phyloP scores from a whole-genome alignment of 2,888 invertebrate genomes.

The Petrolisthes cinctipes region DNA sequence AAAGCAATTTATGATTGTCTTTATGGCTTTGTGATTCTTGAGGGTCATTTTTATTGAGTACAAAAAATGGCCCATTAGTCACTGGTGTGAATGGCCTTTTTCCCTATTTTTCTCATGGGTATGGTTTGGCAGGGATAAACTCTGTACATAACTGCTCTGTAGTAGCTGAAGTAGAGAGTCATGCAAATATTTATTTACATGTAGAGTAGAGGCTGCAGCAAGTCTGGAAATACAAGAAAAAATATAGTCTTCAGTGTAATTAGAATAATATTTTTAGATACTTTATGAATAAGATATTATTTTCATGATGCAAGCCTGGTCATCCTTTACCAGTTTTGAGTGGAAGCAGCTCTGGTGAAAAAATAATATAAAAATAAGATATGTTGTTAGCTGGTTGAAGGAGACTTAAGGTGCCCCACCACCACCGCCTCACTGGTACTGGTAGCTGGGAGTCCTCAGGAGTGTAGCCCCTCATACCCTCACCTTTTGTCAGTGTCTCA shows the following conservation, averaged over 20 bases:
- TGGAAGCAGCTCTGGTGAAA: conserved; percentile 35
- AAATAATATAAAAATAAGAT: neutral
- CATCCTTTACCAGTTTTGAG: conserved; percentile 36
- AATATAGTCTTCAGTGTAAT: conserved; percentile 57
- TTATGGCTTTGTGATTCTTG: conserved; percentile 33
- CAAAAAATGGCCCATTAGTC: conserved; percentile 39
- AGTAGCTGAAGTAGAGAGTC: conserved; percentile 48
- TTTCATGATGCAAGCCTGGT: conserved; percentile 49
- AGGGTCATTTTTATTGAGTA: conserved; percentile 34
- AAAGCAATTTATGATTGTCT: conserved; percentile 19
- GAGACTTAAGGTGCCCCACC: no score
- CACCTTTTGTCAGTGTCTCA: conserved; percentile 23
- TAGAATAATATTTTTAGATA: conserved; percentile 58
- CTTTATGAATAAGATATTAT: conserved; percentile 51
- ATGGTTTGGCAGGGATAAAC: conserved; percentile 57
- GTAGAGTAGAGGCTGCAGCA: conserved; percentile 49
- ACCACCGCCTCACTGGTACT: neutral
- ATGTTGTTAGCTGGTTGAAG: no score
- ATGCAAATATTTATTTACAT: conserved; percentile 52
- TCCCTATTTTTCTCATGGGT: conserved; percentile 45
- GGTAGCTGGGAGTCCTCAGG: conserved; percentile 7
- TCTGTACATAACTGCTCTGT: conserved; percentile 51
- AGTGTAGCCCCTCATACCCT: conserved; percentile 29
- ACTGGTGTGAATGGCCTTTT: conserved; percentile 44
- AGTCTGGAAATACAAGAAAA: conserved; percentile 50